Base-by-base conservation (phyloP, 2,888 invertebrate genomes). In the Hipparchia sbordonii region DNA sequence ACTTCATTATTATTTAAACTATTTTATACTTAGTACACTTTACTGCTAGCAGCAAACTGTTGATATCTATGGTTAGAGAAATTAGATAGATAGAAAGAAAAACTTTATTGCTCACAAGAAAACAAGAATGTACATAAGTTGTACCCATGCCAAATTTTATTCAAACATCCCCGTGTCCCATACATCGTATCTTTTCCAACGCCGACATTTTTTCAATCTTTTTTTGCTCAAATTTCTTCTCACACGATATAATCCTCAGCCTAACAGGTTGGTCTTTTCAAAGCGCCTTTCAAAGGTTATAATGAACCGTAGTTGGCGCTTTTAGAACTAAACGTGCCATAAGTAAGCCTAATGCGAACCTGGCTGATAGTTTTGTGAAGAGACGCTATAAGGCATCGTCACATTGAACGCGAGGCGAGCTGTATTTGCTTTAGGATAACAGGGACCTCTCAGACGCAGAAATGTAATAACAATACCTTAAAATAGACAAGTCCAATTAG, bases 251-350 rank as follows among this genome's bases (percentile, higher is more conserved):
- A 68, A 59, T 67, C 39, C 33, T 48, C 67, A 59, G 59, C 67
- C 9, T 60, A 33, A 59, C 59, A 51, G 68, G 48, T 67, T 48
- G 23, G 13, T 45, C 67, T 57, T 68, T 65, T 68, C 68, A 68
- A 33, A 48, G 59, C 68, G 59, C 68, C 59, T 68, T 68, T 68
- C 6, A 60, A 59, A 60, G 68, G 59, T 60, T 68, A 60, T 68
- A 68, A 68, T 68, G 68, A 68, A 68, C 59, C 59, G 48, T 60
- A 68, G 46, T 60, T 33, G 60, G 51, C 33, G 68, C 68, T 59
- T 59, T 68, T 68, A 12, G 68, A 59, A 33, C 51, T 48, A 68
- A 68, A 33, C 68, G 51, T 51, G 13, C 59, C 68, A 51, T 68
- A 65, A 59, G 67, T 59, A 68, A 68, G 59, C 51, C 57, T 60